Conservation (phyloP, 2,113 vertebrate genomes). For the Lipophrys pholis region DNA sequence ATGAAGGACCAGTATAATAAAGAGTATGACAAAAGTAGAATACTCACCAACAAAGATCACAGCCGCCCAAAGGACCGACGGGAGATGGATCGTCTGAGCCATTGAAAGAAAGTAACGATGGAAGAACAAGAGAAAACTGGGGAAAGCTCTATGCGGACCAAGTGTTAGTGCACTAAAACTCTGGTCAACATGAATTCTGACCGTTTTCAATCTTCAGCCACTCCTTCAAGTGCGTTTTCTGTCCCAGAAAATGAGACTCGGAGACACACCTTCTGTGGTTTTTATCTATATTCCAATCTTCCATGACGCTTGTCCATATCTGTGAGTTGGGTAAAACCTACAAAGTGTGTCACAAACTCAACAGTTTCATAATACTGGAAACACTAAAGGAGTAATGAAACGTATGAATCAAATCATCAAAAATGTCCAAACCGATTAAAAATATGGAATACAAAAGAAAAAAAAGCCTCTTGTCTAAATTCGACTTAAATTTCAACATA, state of each 20-base stretch:
- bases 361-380: too few species aligned
- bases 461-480: too few species aligned
- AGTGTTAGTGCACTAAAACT: neutral
- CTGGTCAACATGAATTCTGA: conserved; percentile 8
- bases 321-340: neutral
- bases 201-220: conserved; percentile 61
- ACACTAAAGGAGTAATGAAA: too few species aligned
- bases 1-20: neutral
- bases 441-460: too few species aligned
- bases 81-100: conserved; percentile 27
- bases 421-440: too few species aligned
- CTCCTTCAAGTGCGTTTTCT: conserved; percentile 43
- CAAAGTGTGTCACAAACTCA: neutral
- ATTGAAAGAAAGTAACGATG: conserved; percentile 1
- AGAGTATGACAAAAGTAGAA: neutral
- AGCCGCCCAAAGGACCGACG: conserved; percentile 26
- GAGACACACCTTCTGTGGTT: neutral
- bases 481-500: too few species aligned
- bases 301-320: neutral
- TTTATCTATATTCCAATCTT: neutral
- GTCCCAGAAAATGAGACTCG: neutral
- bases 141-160: neutral
- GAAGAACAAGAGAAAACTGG: conserved; percentile 1
- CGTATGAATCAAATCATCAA: too few species aligned
- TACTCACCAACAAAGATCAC: conserved; percentile 54